A percentile compares a stretch with the other conserved stretches of the same genome.
These are phyloP conservation scores for Loxodonta africana DNA, from an alignment of 2,113 vertebrate genomes.

Conservation along the genomic window DNA sequence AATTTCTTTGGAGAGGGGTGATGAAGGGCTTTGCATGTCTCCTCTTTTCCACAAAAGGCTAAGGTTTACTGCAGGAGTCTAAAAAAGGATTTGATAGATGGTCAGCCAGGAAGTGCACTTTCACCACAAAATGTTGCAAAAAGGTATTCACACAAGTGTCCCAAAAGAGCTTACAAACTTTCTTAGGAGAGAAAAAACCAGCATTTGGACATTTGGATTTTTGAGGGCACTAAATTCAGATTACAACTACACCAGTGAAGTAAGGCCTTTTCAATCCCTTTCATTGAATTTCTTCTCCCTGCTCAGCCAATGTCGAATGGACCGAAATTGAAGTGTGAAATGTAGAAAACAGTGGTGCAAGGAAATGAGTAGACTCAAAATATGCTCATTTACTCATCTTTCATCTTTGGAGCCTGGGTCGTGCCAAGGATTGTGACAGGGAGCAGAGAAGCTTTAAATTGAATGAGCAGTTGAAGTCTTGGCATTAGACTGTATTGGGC, in stretches of 20 bases:
- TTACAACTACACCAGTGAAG: neutral
- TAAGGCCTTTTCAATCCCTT: neutral
- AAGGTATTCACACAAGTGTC: neutral
- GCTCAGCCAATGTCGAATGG: neutral
- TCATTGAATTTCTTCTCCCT: neutral
- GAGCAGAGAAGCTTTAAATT: neutral
- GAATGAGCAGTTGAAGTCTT: conserved; percentile 31
- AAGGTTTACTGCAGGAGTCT: neutral
- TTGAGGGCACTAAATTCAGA: neutral
- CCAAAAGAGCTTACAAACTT: neutral
- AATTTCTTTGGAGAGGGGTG: neutral
- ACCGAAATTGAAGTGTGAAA: neutral
- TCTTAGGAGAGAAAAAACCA: neutral
- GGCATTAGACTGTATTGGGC: neutral
- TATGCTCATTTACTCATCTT: neutral
- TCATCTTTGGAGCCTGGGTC: neutral
- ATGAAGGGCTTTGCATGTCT: neutral
- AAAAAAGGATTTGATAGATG: neutral
- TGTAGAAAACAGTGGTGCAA: neutral
- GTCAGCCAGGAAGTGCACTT: neutral
- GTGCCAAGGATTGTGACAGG: neutral
- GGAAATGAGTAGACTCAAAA: neutral
- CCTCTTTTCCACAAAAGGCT: neutral
- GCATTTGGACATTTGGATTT: neutral
- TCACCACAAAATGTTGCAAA: neutral